Conservation (phyloP, 2,797 vertebrate species). For the Microctenopoma steveboyesi region DNA sequence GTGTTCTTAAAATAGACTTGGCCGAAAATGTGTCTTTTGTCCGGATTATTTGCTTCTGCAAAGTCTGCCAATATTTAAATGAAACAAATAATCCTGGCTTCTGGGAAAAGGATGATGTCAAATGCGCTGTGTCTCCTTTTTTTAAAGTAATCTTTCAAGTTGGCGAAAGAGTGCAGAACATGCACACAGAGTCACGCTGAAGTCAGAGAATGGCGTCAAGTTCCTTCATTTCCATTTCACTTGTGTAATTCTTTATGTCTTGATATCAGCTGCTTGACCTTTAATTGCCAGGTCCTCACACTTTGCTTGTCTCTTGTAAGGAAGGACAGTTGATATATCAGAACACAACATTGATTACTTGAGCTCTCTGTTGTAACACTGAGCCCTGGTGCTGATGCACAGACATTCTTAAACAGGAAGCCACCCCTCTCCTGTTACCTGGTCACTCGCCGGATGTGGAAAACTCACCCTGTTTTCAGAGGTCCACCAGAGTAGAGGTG, state of each 20-base stretch:
- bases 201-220: neutral
- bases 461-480: conserved; percentile 57
- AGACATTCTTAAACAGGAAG: conserved; percentile 47
- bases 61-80: conserved; percentile 66
- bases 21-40: conserved; percentile 39
- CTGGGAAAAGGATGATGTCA: conserved; percentile 60
- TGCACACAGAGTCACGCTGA: neutral
- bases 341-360: conserved; percentile 62
- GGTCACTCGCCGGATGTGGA: conserved; percentile 58
- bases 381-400: conserved; percentile 49
- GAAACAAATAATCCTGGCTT: conserved; percentile 71
- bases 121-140: conserved; percentile 31
- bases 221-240: neutral
- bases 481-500: conserved; percentile 31
- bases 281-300: conserved; percentile 25
- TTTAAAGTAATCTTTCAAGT: conserved; percentile 62
- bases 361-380: conserved; percentile 65
- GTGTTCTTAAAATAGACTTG: conserved; percentile 54
- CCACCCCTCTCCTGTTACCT: conserved; percentile 70
- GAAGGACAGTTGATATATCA: conserved; percentile 59
- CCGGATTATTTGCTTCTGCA: conserved; percentile 54
- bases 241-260: neutral
- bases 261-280: conserved; percentile 38
- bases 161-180: conserved; percentile 39
- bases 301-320: conserved; percentile 17